A percentile compares a stretch with the other conserved stretches of the same genome.
Evolutionary conservation across 2,113 vertebrate genomes (phyloP).

Genomic region (Columba livia): DNA sequence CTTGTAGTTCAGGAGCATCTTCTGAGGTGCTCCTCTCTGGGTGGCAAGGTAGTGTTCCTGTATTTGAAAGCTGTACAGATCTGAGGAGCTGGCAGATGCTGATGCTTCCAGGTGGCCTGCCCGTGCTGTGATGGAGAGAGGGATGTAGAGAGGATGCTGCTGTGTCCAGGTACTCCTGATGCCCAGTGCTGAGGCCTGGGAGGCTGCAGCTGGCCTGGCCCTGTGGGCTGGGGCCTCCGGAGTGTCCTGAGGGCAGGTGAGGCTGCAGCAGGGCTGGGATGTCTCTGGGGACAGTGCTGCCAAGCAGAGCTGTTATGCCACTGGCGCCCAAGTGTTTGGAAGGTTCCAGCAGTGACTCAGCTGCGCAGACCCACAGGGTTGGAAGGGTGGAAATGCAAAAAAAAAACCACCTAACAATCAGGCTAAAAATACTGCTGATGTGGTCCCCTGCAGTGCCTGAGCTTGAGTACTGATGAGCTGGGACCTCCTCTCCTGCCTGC

Average conservation of each 20-base stretch:
- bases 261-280: not conserved
- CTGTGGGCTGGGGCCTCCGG: fast-evolving
- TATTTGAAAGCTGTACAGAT: not conserved
- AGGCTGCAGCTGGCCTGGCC: not conserved
- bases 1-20: not conserved
- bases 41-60: not conserved
- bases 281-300: not conserved
- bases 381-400: conserved; percentile 63
- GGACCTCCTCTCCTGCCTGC: not conserved
- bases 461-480: conserved; percentile 60
- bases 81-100: not conserved
- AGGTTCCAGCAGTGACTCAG: conserved; percentile 77
- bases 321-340: conserved; percentile 32
- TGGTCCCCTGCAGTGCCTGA: conserved; percentile 57
- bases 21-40: not conserved
- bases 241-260: not conserved
- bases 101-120: not conserved
- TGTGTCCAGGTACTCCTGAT: fast-evolving
- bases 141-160: not conserved
- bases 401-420: conserved; percentile 2
- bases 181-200: not conserved
- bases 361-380: conserved; percentile 48
- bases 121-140: fast-evolving
- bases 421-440: conserved; percentile 79
- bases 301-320: not conserved